Evolutionary conservation across 2,888 invertebrate species (phyloP).

Genomic region (Stenodera caucasica): DNA sequence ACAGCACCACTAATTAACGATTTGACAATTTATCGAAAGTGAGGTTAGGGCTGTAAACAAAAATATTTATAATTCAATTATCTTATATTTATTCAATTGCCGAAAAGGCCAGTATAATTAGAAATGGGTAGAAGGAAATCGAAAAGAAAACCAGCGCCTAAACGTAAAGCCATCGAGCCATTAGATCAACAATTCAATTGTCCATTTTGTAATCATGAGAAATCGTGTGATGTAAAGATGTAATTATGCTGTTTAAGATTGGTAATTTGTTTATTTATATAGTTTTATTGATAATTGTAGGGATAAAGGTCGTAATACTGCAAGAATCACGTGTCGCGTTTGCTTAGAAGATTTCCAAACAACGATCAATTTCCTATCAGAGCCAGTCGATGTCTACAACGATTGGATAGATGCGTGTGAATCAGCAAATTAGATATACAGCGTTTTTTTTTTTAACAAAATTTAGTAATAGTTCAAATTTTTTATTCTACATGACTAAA

Average conservation of each 20-base stretch:
- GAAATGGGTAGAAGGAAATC: constrained; percentile 96
- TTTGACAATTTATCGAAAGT: neutral
- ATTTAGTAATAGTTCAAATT: too few relatives aligned
- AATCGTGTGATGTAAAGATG: constrained; percentile 99
- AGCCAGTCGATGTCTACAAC: constrained; percentile 98
- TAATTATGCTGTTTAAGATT: constrained; percentile 58
- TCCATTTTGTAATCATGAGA: constrained; percentile 99
- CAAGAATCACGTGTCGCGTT: constrained; percentile 91
- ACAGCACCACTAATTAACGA: neutral
- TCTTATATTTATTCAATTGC: too few relatives aligned
- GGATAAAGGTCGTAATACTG: constrained; percentile 94
- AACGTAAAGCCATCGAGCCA: constrained; percentile 88
- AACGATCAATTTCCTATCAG: constrained; percentile 92
- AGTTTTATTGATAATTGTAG: constrained; percentile 57
- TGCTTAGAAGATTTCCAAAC: constrained; percentile 98
- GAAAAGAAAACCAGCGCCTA: constrained; percentile 95
- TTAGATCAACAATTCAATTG: constrained; percentile 97
- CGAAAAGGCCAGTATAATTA: neutral
- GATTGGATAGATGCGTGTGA: constrained; percentile 99
- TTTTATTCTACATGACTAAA: too few relatives aligned
- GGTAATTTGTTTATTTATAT: constrained; percentile 7
- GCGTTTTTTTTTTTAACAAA: neutral
- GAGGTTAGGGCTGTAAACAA: constrained; percentile 2
- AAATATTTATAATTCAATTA: neutral
- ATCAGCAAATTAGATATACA: constrained; percentile 71